Evolutionary conservation across 2,113 vertebrate genomes (phyloP), one percentile per base, ranked within the genome.

Genomic region (Perca schrenkii): DNA sequence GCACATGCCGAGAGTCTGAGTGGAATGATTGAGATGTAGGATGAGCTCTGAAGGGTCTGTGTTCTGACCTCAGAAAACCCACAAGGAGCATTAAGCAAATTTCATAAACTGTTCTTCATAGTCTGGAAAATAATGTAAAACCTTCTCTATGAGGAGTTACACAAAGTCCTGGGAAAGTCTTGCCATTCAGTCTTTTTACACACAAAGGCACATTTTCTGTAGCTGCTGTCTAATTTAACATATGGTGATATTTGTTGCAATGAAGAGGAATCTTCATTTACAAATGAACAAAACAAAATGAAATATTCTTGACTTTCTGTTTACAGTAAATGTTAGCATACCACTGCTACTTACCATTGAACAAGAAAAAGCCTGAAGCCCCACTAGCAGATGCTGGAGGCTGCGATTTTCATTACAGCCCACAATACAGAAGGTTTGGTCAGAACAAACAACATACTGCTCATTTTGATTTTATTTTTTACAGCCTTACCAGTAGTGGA

Each of bases 11-110:
- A 81, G 67, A 64, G 70, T 77, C 64, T 86, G 84, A 82, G 79
- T 66, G 74, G 74, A 88, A 80, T 83, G 86, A 90, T 84, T 89
- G 86, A 88, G 82, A 87, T 92, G 80, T 85, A 54, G 79, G 64
- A 74, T 80, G 80, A 80, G 76, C 71, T 80, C 64, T 69, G 73
- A 87, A 65, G 21, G 15, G 74, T 70, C 68, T 57, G 57, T 34
- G 71, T 89, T 75, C 61, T 84, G 83, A 88, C 86, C 76, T 73
- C 57, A 14, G 74, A 71, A 67, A 84, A 79, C 74, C 72, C 77
- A 16, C 43, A 14, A 61, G 69, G 63, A 75, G 64, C 15, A 25
- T 46, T 46, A 19, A 56, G 65, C 64, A 47, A 67, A 70, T 46
- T 71, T 75, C 46, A 68, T 14, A 16, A 63, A 52, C 22, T 17